Conservation (phyloP, 2,113 vertebrate genomes). For the Rhynchomys soricoides region DNA sequence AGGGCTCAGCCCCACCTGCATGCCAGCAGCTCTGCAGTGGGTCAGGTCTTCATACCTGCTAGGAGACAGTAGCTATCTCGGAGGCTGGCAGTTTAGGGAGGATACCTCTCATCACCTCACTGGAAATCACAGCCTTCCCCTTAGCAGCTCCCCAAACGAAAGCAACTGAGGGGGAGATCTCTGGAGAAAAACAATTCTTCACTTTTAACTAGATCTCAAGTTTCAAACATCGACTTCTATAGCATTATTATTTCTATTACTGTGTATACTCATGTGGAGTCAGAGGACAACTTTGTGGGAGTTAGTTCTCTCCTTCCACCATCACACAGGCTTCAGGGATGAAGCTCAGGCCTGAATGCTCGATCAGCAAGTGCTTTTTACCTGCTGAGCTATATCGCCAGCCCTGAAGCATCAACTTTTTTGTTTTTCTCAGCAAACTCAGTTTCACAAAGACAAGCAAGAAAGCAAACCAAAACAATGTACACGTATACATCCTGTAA, state of each 20-base stretch:
- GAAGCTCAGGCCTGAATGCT: background rate
- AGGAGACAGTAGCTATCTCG: background rate
- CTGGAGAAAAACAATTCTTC: constrained; percentile 33
- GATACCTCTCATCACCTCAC: background rate
- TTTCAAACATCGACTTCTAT: background rate
- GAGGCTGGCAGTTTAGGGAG: background rate
- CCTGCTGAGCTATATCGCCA: background rate
- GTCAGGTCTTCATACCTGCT: background rate
- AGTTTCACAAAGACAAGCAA: constrained; percentile 4
- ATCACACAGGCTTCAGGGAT: no score
- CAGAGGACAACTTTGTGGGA: background rate
- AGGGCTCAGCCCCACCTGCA: background rate
- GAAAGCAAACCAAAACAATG: background rate
- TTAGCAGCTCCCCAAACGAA: background rate
- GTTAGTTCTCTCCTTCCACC: background rate
- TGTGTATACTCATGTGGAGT: background rate
- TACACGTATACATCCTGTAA: background rate
- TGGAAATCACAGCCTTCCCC: background rate
- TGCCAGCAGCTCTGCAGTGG: background rate
- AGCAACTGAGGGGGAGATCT: background rate
- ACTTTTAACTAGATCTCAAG: constrained; percentile 16
- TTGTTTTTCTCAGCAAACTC: constrained; percentile 54
- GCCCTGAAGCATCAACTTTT: background rate
- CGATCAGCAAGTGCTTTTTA: background rate
- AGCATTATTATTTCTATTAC: no score